phyloP scores from a whole-genome alignment of 2,888 invertebrate genomes.

The Synergus gifuensis region DNA sequence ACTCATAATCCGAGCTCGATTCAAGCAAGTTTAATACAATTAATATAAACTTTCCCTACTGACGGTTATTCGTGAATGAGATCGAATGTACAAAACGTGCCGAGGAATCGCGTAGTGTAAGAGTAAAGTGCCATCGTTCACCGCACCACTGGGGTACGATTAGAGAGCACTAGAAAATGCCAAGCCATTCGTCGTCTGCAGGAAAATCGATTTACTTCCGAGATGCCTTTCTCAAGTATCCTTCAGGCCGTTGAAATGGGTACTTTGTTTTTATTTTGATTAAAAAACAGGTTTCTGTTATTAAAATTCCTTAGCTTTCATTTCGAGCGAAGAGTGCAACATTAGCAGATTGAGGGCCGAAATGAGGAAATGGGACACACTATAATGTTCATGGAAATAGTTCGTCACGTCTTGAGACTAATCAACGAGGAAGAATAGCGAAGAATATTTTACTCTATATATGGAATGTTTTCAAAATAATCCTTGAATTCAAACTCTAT shows the following conservation, averaged over 20 bases:
- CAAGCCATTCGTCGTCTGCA: slow-evolving; percentile 1
- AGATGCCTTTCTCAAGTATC: not conserved
- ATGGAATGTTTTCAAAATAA: too few species aligned
- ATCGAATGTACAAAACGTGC: slow-evolving; percentile 37
- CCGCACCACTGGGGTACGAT: slow-evolving; percentile 7
- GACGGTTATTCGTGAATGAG: slow-evolving; percentile 5
- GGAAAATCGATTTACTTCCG: slow-evolving; percentile 8
- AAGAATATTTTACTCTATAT: too few species aligned
- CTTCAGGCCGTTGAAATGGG: not conserved
- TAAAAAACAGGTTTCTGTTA: not conserved
- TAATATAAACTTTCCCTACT: slow-evolving; percentile 24
- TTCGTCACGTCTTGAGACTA: too few species aligned
- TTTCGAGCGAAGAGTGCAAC: not conserved
- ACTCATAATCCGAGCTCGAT: not conserved
- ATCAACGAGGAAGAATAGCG: too few species aligned
- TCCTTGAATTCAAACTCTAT: too few species aligned
- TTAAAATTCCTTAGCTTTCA: slow-evolving; percentile 3
- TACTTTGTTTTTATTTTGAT: not conserved
- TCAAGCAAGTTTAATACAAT: slow-evolving; percentile 21
- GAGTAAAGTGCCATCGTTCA: slow-evolving; percentile 22
- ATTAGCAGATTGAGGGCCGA: slow-evolving; percentile 19
- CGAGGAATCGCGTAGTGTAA: slow-evolving; percentile 8
- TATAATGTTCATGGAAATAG: too few species aligned
- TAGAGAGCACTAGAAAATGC: slow-evolving; percentile 8
- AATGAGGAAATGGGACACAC: not conserved